Evolutionary conservation across 2,888 invertebrate species (phyloP).

Genomic region (Parnassius smintheus): DNA sequence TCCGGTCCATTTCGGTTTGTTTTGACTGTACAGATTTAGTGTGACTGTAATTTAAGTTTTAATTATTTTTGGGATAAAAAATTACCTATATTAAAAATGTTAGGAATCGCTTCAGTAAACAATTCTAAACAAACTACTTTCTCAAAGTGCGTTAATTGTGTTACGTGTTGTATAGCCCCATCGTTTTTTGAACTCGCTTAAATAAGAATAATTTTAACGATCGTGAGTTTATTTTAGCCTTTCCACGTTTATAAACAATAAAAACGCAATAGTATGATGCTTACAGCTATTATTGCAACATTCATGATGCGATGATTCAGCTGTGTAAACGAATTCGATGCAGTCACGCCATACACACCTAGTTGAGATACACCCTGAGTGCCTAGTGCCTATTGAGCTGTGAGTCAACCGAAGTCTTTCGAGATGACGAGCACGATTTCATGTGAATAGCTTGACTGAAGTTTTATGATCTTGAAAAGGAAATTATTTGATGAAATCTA

Average conservation of each 20-base stretch:
- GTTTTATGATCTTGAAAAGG: constrained; percentile 20
- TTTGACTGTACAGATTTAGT: no score
- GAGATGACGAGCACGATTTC: constrained; percentile 22
- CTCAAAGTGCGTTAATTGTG: no score
- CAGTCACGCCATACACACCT: constrained; percentile 21
- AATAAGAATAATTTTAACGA: background rate
- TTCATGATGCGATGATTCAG: constrained; percentile 24
- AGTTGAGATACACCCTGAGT: constrained; percentile 5
- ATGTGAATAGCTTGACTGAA: constrained; percentile 23
- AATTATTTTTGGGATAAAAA: no score
- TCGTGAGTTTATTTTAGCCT: background rate
- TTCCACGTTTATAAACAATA: background rate
- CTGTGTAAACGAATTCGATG: constrained; percentile 24
- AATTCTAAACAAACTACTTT: no score
- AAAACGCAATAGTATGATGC: constrained; percentile 29
- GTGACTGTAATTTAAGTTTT: no score
- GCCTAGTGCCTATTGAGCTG: constrained; percentile 15
- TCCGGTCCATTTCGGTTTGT: no score
- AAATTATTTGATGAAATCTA: constrained; percentile 26
- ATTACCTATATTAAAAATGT: no score
- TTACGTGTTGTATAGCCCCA: no score
- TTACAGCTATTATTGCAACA: constrained; percentile 1
- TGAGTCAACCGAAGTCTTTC: constrained; percentile 23
- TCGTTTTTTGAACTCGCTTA: no score
- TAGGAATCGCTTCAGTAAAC: no score